These are phyloP conservation scores for Gobiocypris rarus DNA, from an alignment of 2,113 vertebrate species.

Conservation along the genomic window DNA sequence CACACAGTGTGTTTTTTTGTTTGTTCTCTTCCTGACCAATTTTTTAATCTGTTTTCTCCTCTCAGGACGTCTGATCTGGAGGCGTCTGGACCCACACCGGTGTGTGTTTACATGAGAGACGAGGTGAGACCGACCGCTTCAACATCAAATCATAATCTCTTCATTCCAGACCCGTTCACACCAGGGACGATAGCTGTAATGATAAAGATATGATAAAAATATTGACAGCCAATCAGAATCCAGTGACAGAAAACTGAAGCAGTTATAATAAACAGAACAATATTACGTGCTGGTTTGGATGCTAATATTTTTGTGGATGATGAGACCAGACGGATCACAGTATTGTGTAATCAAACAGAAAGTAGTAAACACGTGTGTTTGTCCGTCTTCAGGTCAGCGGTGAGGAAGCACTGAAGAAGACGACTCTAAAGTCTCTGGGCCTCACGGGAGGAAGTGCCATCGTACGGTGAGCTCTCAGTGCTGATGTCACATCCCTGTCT, in stretches of 20 bases:
- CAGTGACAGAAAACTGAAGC: too few relatives aligned
- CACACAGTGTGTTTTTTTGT: not conserved
- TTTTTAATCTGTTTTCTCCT: not conserved
- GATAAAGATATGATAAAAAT: too few relatives aligned
- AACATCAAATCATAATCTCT: not conserved
- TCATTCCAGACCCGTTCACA: not conserved
- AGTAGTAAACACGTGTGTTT: not conserved
- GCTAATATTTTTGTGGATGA: too few relatives aligned
- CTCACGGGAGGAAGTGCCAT: constrained; percentile 90
- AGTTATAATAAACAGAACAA: too few relatives aligned
- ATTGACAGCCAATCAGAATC: too few relatives aligned
- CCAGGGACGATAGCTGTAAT: too few relatives aligned
- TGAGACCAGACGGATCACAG: too few relatives aligned
- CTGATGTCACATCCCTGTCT: not conserved
- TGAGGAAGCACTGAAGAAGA: constrained; percentile 80
- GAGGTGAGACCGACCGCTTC: constrained; percentile 64
- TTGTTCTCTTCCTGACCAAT: constrained; percentile 2
- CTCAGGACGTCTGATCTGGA: constrained; percentile 61
- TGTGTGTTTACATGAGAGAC: constrained; percentile 81
- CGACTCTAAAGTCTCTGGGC: constrained; percentile 88
- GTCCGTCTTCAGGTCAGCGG: constrained; percentile 81
- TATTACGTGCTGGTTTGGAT: too few relatives aligned
- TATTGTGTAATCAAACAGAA: not conserved
- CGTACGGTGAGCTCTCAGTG: constrained; percentile 78
- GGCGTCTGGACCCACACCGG: constrained; percentile 67